These are phyloP conservation scores for Xenopus laevis DNA, from an alignment of 2,113 vertebrate species.

Conservation along the genomic window DNA sequence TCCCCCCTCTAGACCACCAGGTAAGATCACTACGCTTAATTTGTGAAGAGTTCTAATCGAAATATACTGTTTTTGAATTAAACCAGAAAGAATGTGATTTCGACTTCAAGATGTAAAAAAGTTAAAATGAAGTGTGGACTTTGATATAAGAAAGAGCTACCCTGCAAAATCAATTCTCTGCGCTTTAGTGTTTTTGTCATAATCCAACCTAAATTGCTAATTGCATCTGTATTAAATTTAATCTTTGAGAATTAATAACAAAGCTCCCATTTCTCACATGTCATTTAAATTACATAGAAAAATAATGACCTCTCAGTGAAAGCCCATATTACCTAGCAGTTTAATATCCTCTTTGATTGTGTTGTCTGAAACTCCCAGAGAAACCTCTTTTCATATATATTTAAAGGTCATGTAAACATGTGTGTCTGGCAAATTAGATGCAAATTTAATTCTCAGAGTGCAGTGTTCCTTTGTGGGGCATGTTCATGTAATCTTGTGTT, in stretches of 20 bases:
- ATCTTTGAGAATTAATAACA: background rate
- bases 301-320: slow-evolving; percentile 50
- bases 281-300: slow-evolving; percentile 49
- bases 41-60: too few relatives aligned
- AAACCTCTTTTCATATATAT: slow-evolving; percentile 61
- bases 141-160: too few relatives aligned
- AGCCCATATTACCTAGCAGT: slow-evolving; percentile 49
- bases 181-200: background rate
- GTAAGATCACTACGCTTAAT: too few relatives aligned
- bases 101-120: too few relatives aligned
- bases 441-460: slow-evolving; percentile 62
- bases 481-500: slow-evolving; percentile 47
- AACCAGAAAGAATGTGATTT: too few relatives aligned
- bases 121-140: too few relatives aligned
- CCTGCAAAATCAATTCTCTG: too few relatives aligned
- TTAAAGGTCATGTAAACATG: slow-evolving; percentile 71
- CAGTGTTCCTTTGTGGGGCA: slow-evolving; percentile 55
- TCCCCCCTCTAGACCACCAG: too few relatives aligned
- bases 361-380: slow-evolving; percentile 55
- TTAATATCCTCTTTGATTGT: slow-evolving; percentile 56
- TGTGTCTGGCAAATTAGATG: slow-evolving; percentile 65
- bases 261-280: slow-evolving; percentile 45
- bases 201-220: background rate
- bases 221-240: background rate
- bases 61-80: too few relatives aligned